Evolutionary conservation across 2,797 vertebrate genomes (phyloP).

Genomic region (Siniperca undulata): DNA sequence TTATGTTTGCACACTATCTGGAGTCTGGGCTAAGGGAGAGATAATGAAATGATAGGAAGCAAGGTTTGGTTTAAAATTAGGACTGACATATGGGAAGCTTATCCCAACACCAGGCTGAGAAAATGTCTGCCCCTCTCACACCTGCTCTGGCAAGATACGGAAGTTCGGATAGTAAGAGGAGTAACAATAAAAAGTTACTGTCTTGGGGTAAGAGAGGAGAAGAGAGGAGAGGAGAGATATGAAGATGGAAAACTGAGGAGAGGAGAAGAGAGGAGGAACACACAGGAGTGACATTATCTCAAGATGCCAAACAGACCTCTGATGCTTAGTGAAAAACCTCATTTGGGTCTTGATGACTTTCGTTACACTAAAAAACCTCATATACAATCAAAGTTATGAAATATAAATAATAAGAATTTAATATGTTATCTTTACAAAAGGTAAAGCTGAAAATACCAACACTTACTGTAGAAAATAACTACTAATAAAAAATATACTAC

Average conservation of each 20-base stretch:
- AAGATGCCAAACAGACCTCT: not conserved
- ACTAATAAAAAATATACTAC: not conserved
- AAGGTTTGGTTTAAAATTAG: constrained; percentile 57
- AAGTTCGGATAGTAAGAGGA: constrained; percentile 23
- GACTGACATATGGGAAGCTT: constrained; percentile 57
- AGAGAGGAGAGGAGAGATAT: not conserved
- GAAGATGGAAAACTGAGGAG: not conserved
- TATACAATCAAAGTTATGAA: not conserved
- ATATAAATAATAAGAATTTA: not conserved
- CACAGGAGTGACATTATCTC: not conserved
- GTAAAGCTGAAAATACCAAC: not conserved
- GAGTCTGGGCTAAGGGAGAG: constrained; percentile 40
- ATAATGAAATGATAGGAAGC: constrained; percentile 63
- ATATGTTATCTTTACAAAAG: not conserved
- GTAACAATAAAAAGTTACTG: constrained; percentile 26
- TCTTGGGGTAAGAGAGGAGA: not conserved
- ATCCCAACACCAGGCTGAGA: constrained; percentile 48
- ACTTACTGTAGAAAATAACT: not conserved
- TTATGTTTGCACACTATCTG: constrained; percentile 50
- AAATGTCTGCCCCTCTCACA: constrained; percentile 46
- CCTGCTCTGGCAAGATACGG: constrained; percentile 63
- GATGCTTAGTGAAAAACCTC: not conserved
- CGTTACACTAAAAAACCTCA: not conserved
- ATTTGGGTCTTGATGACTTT: not conserved
- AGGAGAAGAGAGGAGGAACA: constrained; percentile 4